Evolutionary conservation across 2,888 invertebrate genomes (phyloP).

Genomic region (Nemotelus nigrinus): DNA sequence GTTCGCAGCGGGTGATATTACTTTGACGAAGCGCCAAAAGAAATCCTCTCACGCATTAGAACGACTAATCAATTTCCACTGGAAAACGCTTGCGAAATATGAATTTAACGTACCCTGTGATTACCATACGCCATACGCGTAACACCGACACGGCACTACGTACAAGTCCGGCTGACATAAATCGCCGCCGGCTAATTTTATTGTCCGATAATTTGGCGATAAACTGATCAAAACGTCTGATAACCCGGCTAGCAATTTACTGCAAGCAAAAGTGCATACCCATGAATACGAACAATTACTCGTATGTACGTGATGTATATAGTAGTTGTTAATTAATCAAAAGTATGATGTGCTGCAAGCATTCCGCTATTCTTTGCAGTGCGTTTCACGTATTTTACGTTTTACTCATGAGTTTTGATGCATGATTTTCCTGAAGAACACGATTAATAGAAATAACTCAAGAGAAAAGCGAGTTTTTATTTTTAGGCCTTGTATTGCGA

Average conservation of each 20-base stretch:
- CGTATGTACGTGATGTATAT: too few relatives aligned
- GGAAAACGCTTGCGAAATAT: conserved; percentile 7
- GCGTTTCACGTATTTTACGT: too few relatives aligned
- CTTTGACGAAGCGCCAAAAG: conserved; percentile 32
- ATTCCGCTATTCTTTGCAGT: not conserved
- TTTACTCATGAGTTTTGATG: too few relatives aligned
- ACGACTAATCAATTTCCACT: conserved; percentile 37
- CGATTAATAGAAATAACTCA: too few relatives aligned
- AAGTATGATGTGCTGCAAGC: conserved; percentile 45
- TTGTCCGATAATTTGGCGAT: conserved; percentile 51
- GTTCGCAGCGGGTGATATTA: conserved; percentile 12
- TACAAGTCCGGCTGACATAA: conserved; percentile 43
- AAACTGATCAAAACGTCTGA: conserved; percentile 47
- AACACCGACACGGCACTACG: not conserved
- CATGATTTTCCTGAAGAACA: too few relatives aligned
- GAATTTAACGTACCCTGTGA: not conserved
- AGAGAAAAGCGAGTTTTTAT: too few relatives aligned
- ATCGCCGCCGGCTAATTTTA: conserved; percentile 49
- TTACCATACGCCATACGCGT: not conserved
- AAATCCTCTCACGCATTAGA: conserved; percentile 25
- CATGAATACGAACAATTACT: too few relatives aligned
- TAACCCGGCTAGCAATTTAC: conserved; percentile 48
- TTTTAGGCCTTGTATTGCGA: too few relatives aligned
- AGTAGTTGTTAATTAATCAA: conserved; percentile 49
- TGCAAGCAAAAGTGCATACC: conserved; percentile 28